A percentile compares a stretch with the other conserved stretches of the same genome.
Evolutionary conservation across 1,140 invertebrate genomes (phyloP).

Genomic region (Mactra quadrangularis): DNA sequence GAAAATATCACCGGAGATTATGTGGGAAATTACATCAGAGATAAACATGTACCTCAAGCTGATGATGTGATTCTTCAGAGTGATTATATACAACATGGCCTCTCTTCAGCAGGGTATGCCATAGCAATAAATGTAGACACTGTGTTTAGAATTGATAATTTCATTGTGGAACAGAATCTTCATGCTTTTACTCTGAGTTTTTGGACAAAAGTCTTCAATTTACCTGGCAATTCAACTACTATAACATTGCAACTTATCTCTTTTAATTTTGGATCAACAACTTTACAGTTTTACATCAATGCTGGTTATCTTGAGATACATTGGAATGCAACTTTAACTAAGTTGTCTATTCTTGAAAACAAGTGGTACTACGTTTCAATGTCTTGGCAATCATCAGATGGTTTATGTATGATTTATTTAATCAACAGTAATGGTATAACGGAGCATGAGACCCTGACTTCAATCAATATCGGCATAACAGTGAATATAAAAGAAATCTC

Average conservation of each 20-base stretch:
- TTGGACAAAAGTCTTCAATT: conserved; percentile 18
- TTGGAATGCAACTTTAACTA: conserved; percentile 16
- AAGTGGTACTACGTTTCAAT: conserved; percentile 42
- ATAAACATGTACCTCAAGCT: neutral
- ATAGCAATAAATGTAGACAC: neutral
- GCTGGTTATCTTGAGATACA: conserved; percentile 3
- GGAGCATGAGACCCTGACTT: neutral
- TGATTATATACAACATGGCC: neutral
- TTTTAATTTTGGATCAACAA: neutral
- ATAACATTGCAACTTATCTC: neutral
- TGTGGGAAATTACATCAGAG: conserved; percentile 34
- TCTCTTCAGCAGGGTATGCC: conserved; percentile 32
- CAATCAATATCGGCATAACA: neutral
- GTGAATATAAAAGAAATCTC: conserved; percentile 9
- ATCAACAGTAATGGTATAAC: conserved; percentile 4
- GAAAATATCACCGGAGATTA: conserved; percentile 36
- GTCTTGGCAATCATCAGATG: conserved; percentile 25
- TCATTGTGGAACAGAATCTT: conserved; percentile 22
- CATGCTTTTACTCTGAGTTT: conserved; percentile 28
- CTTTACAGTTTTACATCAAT: neutral
- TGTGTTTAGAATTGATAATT: neutral
- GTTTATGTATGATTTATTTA: conserved; percentile 21
- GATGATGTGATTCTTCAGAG: conserved; percentile 15
- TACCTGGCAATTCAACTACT: neutral
- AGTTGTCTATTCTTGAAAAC: neutral